phyloP scores from a whole-genome alignment of 2,888 invertebrate genomes.

The Pyrrhia umbra region DNA sequence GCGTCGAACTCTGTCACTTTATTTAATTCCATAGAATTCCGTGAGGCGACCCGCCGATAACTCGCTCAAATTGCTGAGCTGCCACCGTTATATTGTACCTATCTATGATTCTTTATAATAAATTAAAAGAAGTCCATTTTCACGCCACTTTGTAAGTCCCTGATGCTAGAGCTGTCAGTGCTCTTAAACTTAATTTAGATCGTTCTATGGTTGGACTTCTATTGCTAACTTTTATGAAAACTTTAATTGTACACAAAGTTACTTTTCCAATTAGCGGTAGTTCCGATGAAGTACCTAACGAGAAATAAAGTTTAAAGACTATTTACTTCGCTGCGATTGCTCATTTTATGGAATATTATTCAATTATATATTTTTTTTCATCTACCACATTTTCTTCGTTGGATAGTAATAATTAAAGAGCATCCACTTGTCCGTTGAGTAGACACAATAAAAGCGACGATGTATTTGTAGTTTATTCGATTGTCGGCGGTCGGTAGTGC shows the following conservation, averaged over 20 bases:
- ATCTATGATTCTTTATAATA: slow-evolving; percentile 57
- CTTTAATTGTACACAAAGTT: slow-evolving; percentile 39
- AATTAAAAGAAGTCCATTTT: slow-evolving; percentile 81
- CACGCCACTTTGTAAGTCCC: slow-evolving; percentile 68
- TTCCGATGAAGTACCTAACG: slow-evolving; percentile 23
- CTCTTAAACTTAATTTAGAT: slow-evolving; percentile 73
- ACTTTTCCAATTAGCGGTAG: slow-evolving; percentile 53
- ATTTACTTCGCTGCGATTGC: slow-evolving; percentile 3
- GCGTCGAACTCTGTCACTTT: slow-evolving; percentile 67
- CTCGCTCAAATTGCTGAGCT: slow-evolving; percentile 77
- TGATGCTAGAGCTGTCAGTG: slow-evolving; percentile 62
- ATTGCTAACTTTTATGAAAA: slow-evolving; percentile 67
- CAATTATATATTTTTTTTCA: background rate
- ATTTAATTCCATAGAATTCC: slow-evolving; percentile 77
- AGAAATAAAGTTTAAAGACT: slow-evolving; percentile 23
- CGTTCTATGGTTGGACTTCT: slow-evolving; percentile 60
- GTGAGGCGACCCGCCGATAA: slow-evolving; percentile 67
- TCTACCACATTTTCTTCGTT: background rate
- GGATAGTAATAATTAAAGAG: slow-evolving; percentile 41
- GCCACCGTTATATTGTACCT: slow-evolving; percentile 72
- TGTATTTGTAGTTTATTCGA: slow-evolving; percentile 68
- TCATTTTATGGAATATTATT: slow-evolving; percentile 11
- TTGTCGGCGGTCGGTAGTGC: slow-evolving; percentile 67
- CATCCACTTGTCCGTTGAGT: slow-evolving; percentile 16
- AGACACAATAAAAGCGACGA: slow-evolving; percentile 50